Conservation (phyloP, 2,888 invertebrate species). For the Nematopogon swammerdamellus region DNA sequence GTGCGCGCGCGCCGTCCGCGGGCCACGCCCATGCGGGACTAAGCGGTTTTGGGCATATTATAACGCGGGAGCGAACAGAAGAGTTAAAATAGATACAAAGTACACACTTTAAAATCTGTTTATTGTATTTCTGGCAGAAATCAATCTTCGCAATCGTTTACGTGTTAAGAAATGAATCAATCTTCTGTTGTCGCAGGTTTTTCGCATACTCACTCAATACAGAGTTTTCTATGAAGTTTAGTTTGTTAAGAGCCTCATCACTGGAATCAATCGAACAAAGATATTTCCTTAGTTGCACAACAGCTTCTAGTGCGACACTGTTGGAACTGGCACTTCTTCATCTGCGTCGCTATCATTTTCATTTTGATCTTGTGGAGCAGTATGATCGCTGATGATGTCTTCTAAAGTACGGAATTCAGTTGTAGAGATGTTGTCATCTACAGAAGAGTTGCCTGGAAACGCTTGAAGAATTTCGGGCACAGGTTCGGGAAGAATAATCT, state of each 20-base stretch:
- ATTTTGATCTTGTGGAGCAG: not conserved
- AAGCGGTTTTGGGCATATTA: no score
- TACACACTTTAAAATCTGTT: no score
- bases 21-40: no score
- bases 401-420: not conserved
- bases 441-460: no score
- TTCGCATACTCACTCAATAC: not conserved
- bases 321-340: not conserved
- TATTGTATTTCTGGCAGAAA: no score
- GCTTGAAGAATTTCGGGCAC: not conserved
- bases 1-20: no score
- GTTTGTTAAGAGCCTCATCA: not conserved
- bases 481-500: not conserved
- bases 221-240: not conserved
- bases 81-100: no score
- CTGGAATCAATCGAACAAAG: not conserved
- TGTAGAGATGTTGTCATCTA: not conserved
- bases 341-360: not conserved
- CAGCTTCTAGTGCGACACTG: not conserved
- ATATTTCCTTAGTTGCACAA: no score
- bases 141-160: no score
- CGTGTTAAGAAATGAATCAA: no score
- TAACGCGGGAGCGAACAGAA: no score
- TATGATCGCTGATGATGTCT: not conserved
- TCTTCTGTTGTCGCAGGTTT: no score